phyloP scores from a whole-genome alignment of 2,797 vertebrate species.

The Typhlichthys subterraneus region DNA sequence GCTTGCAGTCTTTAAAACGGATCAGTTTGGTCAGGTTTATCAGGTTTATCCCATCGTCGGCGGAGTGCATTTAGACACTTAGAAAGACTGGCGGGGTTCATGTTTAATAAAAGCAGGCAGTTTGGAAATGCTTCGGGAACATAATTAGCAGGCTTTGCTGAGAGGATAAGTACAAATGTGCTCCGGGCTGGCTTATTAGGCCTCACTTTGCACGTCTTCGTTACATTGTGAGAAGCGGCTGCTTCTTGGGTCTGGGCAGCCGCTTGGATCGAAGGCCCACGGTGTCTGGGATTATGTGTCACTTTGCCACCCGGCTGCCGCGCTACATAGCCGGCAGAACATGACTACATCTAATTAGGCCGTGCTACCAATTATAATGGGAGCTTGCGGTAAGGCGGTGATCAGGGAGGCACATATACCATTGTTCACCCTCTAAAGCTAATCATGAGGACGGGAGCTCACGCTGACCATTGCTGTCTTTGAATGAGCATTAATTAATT shows the following conservation, averaged over 20 bases:
- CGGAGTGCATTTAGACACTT: conserved; percentile 31
- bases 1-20: too few relatives aligned
- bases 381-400: conserved; percentile 60
- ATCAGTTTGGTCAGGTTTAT: background rate
- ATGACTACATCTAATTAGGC: conserved; percentile 80
- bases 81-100: conserved; percentile 55
- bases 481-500: conserved; percentile 28
- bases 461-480: conserved; percentile 24
- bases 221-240: conserved; percentile 61
- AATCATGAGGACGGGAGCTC: conserved; percentile 38
- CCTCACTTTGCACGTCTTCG: conserved; percentile 69
- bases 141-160: conserved; percentile 72
- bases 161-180: conserved; percentile 72
- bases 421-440: conserved; percentile 46
- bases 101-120: conserved; percentile 42
- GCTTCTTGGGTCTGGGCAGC: conserved; percentile 54
- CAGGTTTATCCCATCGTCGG: conserved; percentile 5
- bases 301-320: conserved; percentile 79
- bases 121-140: conserved; percentile 58
- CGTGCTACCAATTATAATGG: conserved; percentile 74
- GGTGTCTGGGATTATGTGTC: conserved; percentile 78
- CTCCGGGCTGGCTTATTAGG: conserved; percentile 72
- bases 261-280: conserved; percentile 69
- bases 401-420: conserved; percentile 42
- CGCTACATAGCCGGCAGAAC: conserved; percentile 67